A percentile compares a stretch with the other conserved stretches of the same genome.
These are phyloP conservation scores for Ditula angustiorana DNA, from an alignment of 2,888 invertebrate species.

Conservation along the genomic window DNA sequence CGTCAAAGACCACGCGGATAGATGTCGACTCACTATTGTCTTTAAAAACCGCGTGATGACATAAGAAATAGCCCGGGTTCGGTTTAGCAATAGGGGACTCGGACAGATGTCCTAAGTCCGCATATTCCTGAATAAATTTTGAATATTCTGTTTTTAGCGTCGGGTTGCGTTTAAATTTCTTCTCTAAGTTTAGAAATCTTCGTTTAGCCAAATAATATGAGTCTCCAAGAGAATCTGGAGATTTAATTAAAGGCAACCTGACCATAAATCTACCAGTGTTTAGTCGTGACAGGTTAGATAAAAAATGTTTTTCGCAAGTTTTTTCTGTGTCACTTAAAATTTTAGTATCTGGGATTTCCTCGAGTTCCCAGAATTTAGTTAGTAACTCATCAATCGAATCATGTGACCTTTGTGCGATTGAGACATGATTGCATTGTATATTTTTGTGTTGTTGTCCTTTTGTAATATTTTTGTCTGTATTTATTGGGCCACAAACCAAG, in stretches of 20 bases:
- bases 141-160: constrained; percentile 31
- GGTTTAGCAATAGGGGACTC: background rate
- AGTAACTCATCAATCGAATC: constrained; percentile 1
- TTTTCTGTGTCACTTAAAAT: too few relatives aligned
- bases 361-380: constrained; percentile 21
- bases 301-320: constrained; percentile 27
- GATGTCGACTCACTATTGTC: constrained; percentile 13
- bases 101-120: constrained; percentile 33
- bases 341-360: constrained; percentile 10
- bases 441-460: too few relatives aligned
- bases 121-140: constrained; percentile 41
- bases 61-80: constrained; percentile 5
- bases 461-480: background rate
- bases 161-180: constrained; percentile 20
- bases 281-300: constrained; percentile 19
- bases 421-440: background rate
- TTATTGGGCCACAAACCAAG: constrained; percentile 28
- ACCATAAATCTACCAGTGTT: constrained; percentile 31
- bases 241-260: constrained; percentile 10
- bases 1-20: constrained; percentile 26
- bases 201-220: constrained; percentile 37
- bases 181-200: constrained; percentile 38
- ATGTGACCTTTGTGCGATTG: constrained; percentile 1
- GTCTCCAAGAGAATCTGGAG: constrained; percentile 38
- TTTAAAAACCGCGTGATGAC: constrained; percentile 19